Percentiles rank a stretch among this genome's conserved stretches.
Conservation (phyloP, 2,113 vertebrate genomes). For the Mixornis gularis region DNA sequence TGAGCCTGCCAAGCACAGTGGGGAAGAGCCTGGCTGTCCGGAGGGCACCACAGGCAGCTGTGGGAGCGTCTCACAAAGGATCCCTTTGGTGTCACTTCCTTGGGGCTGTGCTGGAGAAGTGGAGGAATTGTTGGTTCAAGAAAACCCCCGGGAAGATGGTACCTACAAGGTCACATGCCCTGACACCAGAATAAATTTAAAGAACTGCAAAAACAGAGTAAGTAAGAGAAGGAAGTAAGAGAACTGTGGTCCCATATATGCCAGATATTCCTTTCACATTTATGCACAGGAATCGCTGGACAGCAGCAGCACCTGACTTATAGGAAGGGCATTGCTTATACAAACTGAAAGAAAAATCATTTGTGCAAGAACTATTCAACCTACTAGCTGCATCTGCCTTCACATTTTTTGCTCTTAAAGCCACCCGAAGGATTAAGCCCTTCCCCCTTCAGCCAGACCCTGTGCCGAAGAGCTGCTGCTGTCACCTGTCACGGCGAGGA, state of each 20-base stretch:
- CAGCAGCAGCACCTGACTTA: background rate
- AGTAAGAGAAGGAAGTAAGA: background rate
- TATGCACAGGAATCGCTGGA: rapidly evolving
- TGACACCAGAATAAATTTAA: background rate
- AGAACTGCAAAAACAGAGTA: background rate
- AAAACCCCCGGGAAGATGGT: rapidly evolving
- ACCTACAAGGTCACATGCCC: background rate
- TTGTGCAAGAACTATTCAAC: background rate
- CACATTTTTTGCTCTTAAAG: background rate
- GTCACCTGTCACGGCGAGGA: background rate
- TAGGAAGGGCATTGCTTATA: background rate
- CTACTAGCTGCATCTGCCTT: background rate
- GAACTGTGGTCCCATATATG: background rate
- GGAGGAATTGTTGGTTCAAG: background rate
- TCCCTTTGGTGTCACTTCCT: background rate
- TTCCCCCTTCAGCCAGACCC: background rate
- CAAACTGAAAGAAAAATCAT: background rate
- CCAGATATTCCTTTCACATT: background rate
- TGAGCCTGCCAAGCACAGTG: background rate
- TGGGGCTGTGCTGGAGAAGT: background rate
- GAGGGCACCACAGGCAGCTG: background rate
- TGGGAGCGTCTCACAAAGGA: rapidly evolving
- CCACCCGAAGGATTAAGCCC: background rate
- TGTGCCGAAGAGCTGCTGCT: background rate
- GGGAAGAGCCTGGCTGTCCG: background rate